phyloP scores from a whole-genome alignment of 2,888 invertebrate species.

The Dexiosoma caninum region DNA sequence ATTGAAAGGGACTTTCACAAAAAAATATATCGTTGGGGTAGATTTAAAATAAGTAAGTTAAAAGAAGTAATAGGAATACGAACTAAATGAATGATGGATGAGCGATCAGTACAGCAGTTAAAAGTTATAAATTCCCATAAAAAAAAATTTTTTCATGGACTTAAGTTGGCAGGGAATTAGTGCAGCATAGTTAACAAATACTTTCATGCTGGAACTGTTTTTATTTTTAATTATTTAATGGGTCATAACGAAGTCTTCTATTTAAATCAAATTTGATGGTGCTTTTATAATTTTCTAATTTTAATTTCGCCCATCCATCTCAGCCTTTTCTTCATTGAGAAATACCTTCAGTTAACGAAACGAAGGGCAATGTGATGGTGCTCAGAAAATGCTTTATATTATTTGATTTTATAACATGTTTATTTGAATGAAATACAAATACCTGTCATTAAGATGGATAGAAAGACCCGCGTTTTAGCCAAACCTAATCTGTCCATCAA shows the following conservation, averaged over 20 bases:
- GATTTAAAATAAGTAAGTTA: too few species aligned
- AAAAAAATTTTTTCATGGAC: too few species aligned
- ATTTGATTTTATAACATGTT: constrained; percentile 31
- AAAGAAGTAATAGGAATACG: too few species aligned
- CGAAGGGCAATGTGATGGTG: constrained; percentile 22
- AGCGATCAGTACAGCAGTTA: too few species aligned
- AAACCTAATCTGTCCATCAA: constrained; percentile 1
- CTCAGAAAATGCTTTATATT: constrained; percentile 31
- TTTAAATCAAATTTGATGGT: constrained; percentile 52
- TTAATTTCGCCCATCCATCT: neutral
- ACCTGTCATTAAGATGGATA: constrained; percentile 37
- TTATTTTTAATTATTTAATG: too few species aligned
- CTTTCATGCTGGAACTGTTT: too few species aligned
- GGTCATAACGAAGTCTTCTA: neutral
- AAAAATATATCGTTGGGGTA: too few species aligned
- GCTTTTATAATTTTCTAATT: neutral
- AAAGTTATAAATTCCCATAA: too few species aligned
- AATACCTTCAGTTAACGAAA: neutral
- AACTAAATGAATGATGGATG: too few species aligned
- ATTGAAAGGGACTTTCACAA: too few species aligned
- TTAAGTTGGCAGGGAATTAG: too few species aligned
- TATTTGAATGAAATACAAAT: constrained; percentile 37
- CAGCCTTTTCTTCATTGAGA: neutral
- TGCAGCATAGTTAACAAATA: too few species aligned
- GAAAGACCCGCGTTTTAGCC: constrained; percentile 32